Conservation (phyloP, 2,888 invertebrate genomes). For the Alloplasta piceator region DNA sequence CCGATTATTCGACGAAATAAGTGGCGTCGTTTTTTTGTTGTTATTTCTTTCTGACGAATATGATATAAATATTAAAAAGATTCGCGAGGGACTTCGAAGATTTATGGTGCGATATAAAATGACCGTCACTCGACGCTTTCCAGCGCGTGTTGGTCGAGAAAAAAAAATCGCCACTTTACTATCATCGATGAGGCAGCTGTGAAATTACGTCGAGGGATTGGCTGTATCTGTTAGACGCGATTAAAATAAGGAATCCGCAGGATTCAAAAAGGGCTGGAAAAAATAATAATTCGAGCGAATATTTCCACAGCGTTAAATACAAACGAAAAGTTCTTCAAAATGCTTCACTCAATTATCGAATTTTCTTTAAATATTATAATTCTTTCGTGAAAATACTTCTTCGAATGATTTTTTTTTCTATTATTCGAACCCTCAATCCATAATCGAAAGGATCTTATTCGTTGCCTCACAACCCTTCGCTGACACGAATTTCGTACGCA, state of each 20-base stretch:
- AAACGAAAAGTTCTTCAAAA: too few relatives aligned
- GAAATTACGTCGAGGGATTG: neutral
- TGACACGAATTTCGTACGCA: conserved; percentile 40
- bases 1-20: conserved; percentile 21
- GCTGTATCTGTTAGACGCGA: conserved; percentile 8
- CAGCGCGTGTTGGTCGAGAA: neutral
- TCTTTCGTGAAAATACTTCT: neutral
- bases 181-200: conserved; percentile 19
- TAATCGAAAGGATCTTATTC: conserved; percentile 20
- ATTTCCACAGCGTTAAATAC: neutral
- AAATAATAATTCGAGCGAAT: conserved; percentile 19
- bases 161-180: neutral
- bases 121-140: conserved; percentile 2
- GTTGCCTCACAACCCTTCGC: conserved; percentile 36
- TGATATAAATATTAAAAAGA: conserved; percentile 32
- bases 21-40: neutral
- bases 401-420: conserved; percentile 6
- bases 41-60: conserved; percentile 25
- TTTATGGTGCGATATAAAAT: conserved; percentile 12
- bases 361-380: neutral
- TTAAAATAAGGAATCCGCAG: neutral
- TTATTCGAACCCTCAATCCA: conserved; percentile 4
- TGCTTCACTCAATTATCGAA: too few relatives aligned
- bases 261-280: neutral
- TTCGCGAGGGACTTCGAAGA: conserved; percentile 26